phyloP scores from a whole-genome alignment of 2,113 vertebrate species.

The Bombycilla garrulus region DNA sequence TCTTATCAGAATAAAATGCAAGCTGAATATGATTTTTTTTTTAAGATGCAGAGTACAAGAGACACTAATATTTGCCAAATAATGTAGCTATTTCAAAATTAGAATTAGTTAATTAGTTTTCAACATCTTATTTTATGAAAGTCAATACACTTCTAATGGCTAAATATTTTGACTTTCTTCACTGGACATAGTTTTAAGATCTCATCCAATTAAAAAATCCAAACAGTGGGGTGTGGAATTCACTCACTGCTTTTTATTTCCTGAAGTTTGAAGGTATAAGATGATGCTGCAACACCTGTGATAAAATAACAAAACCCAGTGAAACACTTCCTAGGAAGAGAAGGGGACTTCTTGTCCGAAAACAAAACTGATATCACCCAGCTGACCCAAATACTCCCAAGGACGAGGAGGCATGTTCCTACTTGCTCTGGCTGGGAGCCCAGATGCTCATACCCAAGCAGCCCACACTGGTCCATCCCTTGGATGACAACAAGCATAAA shows the following conservation, averaged over 20 bases:
- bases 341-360: background rate
- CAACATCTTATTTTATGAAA: background rate
- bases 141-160: background rate
- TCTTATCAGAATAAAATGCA: background rate
- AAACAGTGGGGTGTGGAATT: accelerated
- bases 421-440: background rate
- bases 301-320: background rate
- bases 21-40: background rate
- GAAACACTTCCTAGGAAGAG: background rate
- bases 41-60: background rate
- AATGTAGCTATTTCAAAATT: background rate
- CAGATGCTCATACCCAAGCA: background rate
- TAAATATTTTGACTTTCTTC: background rate
- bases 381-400: accelerated
- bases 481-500: accelerated
- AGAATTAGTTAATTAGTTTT: background rate
- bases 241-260: background rate
- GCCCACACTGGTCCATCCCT: too few relatives aligned
- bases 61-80: background rate
- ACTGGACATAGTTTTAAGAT: background rate
- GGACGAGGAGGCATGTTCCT: accelerated
- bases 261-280: accelerated
- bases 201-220: background rate
- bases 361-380: background rate
- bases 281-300: too few relatives aligned